These are phyloP conservation scores for Orthonyx spaldingii DNA, from an alignment of 2,113 vertebrate species.

Conservation along the genomic window DNA sequence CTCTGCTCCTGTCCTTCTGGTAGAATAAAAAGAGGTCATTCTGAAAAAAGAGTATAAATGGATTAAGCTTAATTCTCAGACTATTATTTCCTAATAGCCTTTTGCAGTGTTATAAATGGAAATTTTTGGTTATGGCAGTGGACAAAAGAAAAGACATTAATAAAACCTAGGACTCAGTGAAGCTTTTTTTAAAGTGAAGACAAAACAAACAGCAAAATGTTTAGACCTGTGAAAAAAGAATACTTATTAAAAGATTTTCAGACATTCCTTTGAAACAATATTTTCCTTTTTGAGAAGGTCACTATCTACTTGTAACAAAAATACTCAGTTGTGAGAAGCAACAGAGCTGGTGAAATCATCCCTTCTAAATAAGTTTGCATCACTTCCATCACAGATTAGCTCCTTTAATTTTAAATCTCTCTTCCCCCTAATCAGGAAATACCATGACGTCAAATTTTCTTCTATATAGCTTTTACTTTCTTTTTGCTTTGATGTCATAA, in stretches of 20 bases:
- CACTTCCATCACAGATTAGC: not conserved
- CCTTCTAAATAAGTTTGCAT: not conserved
- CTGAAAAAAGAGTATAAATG: not conserved
- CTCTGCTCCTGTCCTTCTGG: not conserved
- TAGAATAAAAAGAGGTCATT: not conserved
- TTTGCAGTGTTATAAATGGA: not conserved
- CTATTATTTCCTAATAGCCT: not conserved
- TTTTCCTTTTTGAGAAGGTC: not conserved
- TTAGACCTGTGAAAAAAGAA: not conserved
- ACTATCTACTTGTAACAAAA: not conserved
- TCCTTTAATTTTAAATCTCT: not conserved
- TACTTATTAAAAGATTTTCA: not conserved
- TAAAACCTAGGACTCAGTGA: not conserved
- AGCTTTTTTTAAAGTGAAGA: not conserved
- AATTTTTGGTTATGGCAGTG: not conserved
- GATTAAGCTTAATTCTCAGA: not conserved
- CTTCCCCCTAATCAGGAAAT: not conserved
- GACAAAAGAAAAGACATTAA: not conserved
- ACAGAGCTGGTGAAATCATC: not conserved
- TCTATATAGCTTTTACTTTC: not conserved
- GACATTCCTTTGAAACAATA: not conserved
- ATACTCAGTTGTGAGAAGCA: not conserved
- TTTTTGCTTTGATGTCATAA: conserved; percentile 47
- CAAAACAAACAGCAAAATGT: not conserved
- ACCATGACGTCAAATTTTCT: not conserved